Evolutionary conservation across 1,140 invertebrate genomes (phyloP).

Genomic region (Meloidogyne chitwoodi): DNA sequence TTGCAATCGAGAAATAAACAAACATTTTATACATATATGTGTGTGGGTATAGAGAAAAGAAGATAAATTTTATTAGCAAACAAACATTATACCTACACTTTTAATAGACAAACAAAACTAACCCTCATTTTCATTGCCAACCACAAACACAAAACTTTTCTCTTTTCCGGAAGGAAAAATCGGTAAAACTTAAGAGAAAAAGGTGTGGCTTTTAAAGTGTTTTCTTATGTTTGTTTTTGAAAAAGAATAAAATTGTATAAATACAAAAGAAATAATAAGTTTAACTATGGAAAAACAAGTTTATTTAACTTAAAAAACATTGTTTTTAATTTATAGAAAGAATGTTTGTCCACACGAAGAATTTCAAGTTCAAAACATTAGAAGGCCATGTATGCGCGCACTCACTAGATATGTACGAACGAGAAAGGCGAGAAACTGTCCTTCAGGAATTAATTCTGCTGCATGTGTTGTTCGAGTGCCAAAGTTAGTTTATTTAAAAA

Average conservation of each 20-base stretch:
- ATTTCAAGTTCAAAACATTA: conserved; percentile 51
- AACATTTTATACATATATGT: neutral
- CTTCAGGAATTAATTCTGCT: conserved; percentile 17
- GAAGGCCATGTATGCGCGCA: conserved; percentile 55
- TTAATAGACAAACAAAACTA: neutral
- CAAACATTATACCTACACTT: neutral
- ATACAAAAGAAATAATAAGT: no score
- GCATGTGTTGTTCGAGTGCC: conserved; percentile 51
- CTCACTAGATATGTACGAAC: conserved; percentile 54
- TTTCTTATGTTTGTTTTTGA: neutral
- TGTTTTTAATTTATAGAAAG: conserved; percentile 39
- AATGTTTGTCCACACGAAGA: conserved; percentile 59
- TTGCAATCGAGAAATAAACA: neutral
- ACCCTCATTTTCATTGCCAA: neutral
- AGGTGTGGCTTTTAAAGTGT: neutral
- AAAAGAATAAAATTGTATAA: no score
- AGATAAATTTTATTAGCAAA: neutral
- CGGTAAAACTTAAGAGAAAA: neutral
- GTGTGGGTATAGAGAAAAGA: neutral
- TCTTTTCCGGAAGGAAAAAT: neutral
- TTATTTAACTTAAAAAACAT: neutral
- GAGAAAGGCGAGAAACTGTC: conserved; percentile 53
- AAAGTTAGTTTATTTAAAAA: conserved; percentile 45
- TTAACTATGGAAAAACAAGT: neutral
- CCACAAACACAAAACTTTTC: neutral